Percentiles rank a stretch among this genome's conserved stretches.
These are phyloP conservation scores for Papilio elwesi DNA, from an alignment of 2,888 invertebrate genomes.

Conservation along the genomic window DNA sequence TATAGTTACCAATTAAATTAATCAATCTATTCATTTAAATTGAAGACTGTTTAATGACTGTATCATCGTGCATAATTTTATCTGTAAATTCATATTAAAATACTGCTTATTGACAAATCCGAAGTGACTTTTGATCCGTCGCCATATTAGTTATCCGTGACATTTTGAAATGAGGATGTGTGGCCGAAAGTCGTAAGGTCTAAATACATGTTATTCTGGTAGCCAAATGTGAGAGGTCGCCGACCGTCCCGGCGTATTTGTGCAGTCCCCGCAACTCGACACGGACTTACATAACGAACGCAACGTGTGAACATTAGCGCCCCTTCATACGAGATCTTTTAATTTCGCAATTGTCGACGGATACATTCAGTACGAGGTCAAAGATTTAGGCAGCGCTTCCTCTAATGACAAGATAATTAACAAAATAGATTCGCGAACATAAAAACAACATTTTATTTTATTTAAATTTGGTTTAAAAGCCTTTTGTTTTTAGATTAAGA, in stretches of 20 bases:
- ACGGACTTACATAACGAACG: conserved; percentile 56
- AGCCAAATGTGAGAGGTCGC: conserved; percentile 62
- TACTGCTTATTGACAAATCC: conserved; percentile 28
- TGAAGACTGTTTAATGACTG: conserved; percentile 21
- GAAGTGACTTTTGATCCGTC: conserved; percentile 38
- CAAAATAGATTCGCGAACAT: neutral
- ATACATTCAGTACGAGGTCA: conserved; percentile 4
- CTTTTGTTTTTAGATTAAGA: too few species aligned
- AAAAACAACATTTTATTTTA: neutral
- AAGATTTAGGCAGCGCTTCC: neutral
- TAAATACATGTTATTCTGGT: conserved; percentile 49
- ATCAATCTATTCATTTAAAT: neutral
- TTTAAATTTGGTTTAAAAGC: too few species aligned
- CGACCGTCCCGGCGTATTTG: conserved; percentile 56
- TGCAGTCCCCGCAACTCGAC: conserved; percentile 56
- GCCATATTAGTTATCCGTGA: conserved; percentile 40
- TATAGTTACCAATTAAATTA: neutral
- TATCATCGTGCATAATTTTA: conserved; percentile 23
- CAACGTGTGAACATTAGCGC: conserved; percentile 40
- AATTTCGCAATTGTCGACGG: conserved; percentile 34
- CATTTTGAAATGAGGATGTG: conserved; percentile 40
- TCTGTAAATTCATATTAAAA: conserved; percentile 19
- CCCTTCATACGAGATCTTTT: conserved; percentile 29
- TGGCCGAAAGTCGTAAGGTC: conserved; percentile 47
- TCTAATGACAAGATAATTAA: neutral